phyloP scores from a whole-genome alignment of 2,888 invertebrate species.

The Pherbina coryleti region DNA sequence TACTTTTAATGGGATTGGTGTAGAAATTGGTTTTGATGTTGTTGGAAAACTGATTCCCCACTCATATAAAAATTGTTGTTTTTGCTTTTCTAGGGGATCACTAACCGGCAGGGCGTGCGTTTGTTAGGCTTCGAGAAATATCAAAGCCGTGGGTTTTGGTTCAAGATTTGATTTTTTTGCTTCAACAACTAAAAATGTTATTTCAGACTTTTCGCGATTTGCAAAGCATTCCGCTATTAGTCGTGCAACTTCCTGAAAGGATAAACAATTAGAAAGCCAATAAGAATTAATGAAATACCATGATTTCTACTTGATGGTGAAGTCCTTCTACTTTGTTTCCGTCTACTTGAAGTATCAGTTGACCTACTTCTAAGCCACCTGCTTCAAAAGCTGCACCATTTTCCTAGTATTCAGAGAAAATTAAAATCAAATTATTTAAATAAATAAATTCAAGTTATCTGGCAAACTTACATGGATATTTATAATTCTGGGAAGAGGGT shows the following conservation, averaged over 20 bases:
- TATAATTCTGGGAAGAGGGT: conserved; percentile 94
- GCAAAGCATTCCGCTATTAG: conserved; percentile 95
- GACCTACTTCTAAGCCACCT: conserved; percentile 93
- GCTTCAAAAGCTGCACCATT: conserved; percentile 94
- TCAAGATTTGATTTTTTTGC: conserved; percentile 92
- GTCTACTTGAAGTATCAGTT: conserved; percentile 92
- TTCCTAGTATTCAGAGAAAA: conserved; percentile 74
- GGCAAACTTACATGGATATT: conserved; percentile 88
- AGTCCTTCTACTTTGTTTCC: conserved; percentile 83
- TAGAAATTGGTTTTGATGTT: conserved; percentile 67
- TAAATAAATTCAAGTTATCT: neutral
- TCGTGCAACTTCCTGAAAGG: conserved; percentile 81
- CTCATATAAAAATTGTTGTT: conserved; percentile 65
- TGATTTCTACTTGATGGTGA: conserved; percentile 76
- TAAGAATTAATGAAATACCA: neutral
- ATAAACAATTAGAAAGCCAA: neutral
- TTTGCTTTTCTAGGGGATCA: conserved; percentile 69
- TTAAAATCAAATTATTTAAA: neutral
- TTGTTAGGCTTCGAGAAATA: conserved; percentile 94
- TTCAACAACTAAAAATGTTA: conserved; percentile 94
- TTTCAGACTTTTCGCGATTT: conserved; percentile 85
- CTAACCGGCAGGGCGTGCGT: conserved; percentile 89
- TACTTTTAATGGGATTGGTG: conserved; percentile 67
- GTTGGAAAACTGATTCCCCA: conserved; percentile 69
- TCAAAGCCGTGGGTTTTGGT: conserved; percentile 90